Percentiles rank a stretch among this genome's conserved stretches.
phyloP scores from a whole-genome alignment of 2,797 vertebrate species.

The Sebastes elongatus region DNA sequence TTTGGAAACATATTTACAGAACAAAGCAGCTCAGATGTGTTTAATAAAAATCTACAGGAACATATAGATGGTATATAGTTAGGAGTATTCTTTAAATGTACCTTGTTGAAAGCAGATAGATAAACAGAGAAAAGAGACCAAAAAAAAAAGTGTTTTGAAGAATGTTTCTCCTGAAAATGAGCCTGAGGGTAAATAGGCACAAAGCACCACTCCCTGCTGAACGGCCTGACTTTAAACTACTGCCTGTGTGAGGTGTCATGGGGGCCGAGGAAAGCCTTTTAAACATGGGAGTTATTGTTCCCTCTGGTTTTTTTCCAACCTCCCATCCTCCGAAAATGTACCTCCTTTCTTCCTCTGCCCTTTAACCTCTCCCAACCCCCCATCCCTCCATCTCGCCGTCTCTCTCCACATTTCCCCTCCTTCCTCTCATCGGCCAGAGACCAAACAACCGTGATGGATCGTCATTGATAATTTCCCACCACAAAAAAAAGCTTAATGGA shows the following conservation, averaged over 20 bases:
- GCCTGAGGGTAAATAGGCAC: constrained; percentile 43
- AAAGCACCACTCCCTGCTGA: constrained; percentile 43
- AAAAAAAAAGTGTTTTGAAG: constrained; percentile 26
- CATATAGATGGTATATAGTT: background rate
- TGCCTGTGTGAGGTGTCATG: constrained; percentile 68
- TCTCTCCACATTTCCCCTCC: constrained; percentile 64
- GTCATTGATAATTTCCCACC: constrained; percentile 88
- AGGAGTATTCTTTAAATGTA: background rate
- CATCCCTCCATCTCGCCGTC: constrained; percentile 68
- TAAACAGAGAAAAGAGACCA: background rate
- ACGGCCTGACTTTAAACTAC: constrained; percentile 63
- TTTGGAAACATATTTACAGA: background rate
- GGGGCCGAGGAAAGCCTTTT: constrained; percentile 72
- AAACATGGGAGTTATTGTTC: constrained; percentile 83
- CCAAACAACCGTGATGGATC: constrained; percentile 84
- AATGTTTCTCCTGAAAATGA: constrained; percentile 47
- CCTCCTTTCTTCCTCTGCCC: constrained; percentile 87
- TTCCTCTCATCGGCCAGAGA: constrained; percentile 64
- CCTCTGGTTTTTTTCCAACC: constrained; percentile 75
- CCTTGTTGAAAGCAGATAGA: background rate
- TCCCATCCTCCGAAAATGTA: constrained; percentile 88
- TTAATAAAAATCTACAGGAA: background rate
- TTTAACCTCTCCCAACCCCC: constrained; percentile 85
- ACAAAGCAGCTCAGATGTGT: background rate
- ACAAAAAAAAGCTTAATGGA: constrained; percentile 82